Conservation (phyloP, 2,113 vertebrate species). For the Crotophaga sulcirostris region DNA sequence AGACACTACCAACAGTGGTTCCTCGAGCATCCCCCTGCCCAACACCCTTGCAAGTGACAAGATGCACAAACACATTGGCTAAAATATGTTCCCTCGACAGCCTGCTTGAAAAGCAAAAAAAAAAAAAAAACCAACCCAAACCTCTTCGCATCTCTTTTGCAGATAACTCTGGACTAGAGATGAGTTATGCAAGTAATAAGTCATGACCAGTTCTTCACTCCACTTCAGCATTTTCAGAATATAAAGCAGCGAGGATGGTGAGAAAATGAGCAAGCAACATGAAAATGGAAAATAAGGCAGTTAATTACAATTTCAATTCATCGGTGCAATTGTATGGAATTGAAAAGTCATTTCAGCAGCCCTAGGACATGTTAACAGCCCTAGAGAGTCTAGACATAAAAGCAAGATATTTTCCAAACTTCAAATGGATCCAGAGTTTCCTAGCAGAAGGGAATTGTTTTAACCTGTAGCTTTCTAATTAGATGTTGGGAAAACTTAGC, state of each 20-base stretch:
- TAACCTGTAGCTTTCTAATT: conserved; percentile 48
- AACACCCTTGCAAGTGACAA: background rate
- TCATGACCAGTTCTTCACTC: background rate
- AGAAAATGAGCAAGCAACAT: background rate
- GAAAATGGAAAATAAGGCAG: conserved; percentile 15
- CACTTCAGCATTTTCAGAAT: background rate
- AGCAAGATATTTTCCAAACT: conserved; percentile 35
- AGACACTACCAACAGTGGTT: background rate
- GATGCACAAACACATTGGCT: background rate
- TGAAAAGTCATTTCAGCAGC: conserved; percentile 34
- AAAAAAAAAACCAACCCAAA: background rate
- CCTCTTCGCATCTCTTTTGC: background rate
- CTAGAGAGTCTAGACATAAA: conserved; percentile 16
- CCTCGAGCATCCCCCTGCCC: background rate
- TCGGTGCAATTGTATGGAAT: background rate
- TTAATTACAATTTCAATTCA: conserved; percentile 14
- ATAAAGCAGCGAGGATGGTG: background rate
- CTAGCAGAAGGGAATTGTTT: conserved; percentile 34
- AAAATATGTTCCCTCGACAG: background rate
- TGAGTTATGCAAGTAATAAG: background rate
- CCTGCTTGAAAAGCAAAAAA: background rate
- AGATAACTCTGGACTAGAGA: background rate
- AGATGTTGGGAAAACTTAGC: conserved; percentile 28
- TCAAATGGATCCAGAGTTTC: conserved; percentile 31
- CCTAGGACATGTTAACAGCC: background rate